phyloP scores from a whole-genome alignment of 2,113 vertebrate genomes.

The Plecotus auritus region DNA sequence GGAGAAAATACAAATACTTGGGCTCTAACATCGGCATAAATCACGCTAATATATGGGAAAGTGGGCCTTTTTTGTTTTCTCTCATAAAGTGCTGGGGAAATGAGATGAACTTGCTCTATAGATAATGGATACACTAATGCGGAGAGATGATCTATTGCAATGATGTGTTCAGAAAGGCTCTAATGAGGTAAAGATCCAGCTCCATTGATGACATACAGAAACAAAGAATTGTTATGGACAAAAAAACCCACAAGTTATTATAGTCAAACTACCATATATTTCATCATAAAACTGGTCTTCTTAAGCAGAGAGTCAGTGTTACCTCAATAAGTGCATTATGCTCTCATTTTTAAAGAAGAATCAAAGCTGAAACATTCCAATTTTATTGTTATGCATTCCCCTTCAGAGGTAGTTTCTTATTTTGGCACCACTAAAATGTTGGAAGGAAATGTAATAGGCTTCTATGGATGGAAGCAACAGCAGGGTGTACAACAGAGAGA shows the following conservation, averaged over 20 bases:
- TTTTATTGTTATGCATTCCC: constrained; percentile 33
- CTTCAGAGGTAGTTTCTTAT: constrained; percentile 14
- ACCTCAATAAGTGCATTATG: background rate
- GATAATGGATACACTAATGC: constrained; percentile 35
- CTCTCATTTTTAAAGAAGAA: background rate
- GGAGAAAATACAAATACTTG: constrained; percentile 42
- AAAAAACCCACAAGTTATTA: background rate
- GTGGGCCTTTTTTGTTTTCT: background rate
- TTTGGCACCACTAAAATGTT: background rate
- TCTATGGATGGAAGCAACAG: background rate
- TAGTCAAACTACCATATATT: background rate
- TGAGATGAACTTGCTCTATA: constrained; percentile 24
- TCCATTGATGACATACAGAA: constrained; percentile 11
- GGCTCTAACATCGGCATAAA: constrained; percentile 15
- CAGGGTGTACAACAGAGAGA: background rate
- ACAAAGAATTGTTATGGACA: constrained; percentile 5
- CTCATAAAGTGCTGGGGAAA: constrained; percentile 39
- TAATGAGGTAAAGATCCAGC: constrained; percentile 39
- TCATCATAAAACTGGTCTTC: background rate
- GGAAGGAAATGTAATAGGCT: background rate
- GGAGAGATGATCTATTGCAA: background rate
- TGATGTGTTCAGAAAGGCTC: constrained; percentile 16
- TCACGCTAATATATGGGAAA: constrained; percentile 35
- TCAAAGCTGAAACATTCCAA: background rate
- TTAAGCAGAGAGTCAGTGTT: background rate